Evolutionary conservation across 2,113 vertebrate species (phyloP).

Genomic region (Pomatorhinus ruficollis): DNA sequence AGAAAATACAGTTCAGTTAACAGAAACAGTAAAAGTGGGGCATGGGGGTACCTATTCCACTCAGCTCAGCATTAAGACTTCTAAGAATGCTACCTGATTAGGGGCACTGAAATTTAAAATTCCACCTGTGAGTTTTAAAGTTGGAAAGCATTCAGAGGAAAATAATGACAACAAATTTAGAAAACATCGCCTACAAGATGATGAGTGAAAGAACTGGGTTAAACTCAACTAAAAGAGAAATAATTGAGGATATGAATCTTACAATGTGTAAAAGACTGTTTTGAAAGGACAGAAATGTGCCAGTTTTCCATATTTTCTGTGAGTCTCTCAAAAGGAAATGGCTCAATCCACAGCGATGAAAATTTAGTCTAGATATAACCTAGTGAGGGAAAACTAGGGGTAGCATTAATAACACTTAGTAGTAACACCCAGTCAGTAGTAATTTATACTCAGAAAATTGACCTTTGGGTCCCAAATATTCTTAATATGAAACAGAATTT

Average conservation of each 20-base stretch:
- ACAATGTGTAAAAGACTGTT: not conserved
- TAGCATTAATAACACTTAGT: not conserved
- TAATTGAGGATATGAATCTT: not conserved
- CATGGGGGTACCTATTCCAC: not conserved
- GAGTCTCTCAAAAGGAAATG: not conserved
- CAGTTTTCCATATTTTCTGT: not conserved
- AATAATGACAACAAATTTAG: not conserved
- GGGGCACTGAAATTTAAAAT: not conserved
- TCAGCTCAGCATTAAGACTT: not conserved
- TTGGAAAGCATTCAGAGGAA: not conserved
- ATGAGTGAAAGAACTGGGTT: not conserved
- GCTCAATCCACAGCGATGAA: not conserved
- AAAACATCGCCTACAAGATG: not conserved
- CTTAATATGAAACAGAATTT: not conserved
- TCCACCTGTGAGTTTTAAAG: not conserved
- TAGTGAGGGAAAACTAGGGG: not conserved
- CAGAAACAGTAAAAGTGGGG: not conserved
- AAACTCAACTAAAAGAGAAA: not conserved
- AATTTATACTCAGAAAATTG: not conserved
- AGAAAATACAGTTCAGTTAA: not conserved
- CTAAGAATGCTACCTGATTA: not conserved
- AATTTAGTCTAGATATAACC: not conserved
- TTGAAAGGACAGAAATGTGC: not conserved
- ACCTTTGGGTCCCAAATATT: not conserved
- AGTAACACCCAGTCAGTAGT: not conserved